A percentile compares a stretch with the other conserved stretches of the same genome.
These are phyloP conservation scores for Sciurus niger DNA, from an alignment of 2,113 vertebrate species.

Conservation along the genomic window DNA sequence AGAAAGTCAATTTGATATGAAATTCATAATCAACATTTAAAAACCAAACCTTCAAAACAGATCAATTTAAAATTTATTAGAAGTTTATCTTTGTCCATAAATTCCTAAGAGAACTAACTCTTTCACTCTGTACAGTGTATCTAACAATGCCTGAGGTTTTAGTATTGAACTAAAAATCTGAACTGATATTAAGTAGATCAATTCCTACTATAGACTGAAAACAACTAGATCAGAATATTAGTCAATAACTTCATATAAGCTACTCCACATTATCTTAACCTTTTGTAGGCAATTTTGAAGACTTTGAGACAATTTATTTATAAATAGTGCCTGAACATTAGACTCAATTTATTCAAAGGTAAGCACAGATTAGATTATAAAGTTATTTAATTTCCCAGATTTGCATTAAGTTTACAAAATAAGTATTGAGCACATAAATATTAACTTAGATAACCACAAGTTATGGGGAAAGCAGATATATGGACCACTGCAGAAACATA, in stretches of 20 bases:
- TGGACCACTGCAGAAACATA: slow-evolving; percentile 70
- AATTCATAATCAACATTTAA: slow-evolving; percentile 44
- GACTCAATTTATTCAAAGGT: slow-evolving; percentile 79
- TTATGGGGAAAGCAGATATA: slow-evolving; percentile 72
- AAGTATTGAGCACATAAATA: slow-evolving; percentile 80
- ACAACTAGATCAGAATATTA: slow-evolving; percentile 10
- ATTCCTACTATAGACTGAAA: slow-evolving; percentile 63
- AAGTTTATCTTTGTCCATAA: slow-evolving; percentile 48
- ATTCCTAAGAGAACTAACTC: slow-evolving; percentile 31
- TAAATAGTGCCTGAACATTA: slow-evolving; percentile 77
- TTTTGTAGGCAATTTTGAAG: slow-evolving; percentile 72
- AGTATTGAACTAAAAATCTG: slow-evolving; percentile 59
- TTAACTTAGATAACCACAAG: slow-evolving; percentile 80
- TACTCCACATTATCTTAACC: slow-evolving; percentile 43
- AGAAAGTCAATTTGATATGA: slow-evolving; percentile 17
- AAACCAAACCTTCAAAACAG: background rate
- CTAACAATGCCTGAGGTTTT: slow-evolving; percentile 45
- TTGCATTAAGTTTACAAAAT: slow-evolving; percentile 80
- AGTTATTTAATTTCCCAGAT: slow-evolving; percentile 76
- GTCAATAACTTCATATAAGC: slow-evolving; percentile 46
- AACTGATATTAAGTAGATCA: slow-evolving; percentile 59
- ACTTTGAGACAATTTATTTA: slow-evolving; percentile 66
- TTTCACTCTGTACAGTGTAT: slow-evolving; percentile 37
- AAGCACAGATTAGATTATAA: slow-evolving; percentile 69
- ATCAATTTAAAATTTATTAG: slow-evolving; percentile 47